phyloP scores from a whole-genome alignment of 2,888 invertebrate species.

The Plusia festucae region DNA sequence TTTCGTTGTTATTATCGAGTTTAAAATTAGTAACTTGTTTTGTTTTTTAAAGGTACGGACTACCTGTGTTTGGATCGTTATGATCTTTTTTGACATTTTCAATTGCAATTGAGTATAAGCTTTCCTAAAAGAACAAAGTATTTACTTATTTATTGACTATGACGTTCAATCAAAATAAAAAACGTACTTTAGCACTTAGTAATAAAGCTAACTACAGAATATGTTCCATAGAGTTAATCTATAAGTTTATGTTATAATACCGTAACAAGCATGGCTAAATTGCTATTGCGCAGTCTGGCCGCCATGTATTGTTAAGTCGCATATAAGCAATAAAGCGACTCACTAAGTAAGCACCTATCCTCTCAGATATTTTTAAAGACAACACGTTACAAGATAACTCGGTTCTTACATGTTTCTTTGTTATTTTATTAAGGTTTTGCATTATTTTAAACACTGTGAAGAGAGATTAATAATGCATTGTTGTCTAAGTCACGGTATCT shows the following conservation, averaged over 20 bases:
- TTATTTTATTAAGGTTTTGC: not conserved
- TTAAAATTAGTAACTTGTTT: no score
- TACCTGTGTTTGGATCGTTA: no score
- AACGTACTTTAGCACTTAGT: no score
- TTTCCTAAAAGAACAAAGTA: no score
- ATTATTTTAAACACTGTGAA: not conserved
- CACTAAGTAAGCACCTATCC: conserved; percentile 4
- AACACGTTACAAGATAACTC: not conserved
- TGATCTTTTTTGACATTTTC: no score
- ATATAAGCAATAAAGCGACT: not conserved
- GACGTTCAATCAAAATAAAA: no score
- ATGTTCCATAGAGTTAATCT: no score
- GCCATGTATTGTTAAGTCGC: not conserved
- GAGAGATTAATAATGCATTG: not conserved
- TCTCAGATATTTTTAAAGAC: not conserved
- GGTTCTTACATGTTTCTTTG: not conserved
- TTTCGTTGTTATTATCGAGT: no score
- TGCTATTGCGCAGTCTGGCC: not conserved
- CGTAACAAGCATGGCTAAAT: not conserved
- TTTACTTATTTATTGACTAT: no score
- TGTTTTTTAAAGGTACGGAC: no score
- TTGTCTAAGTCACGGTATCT: not conserved
- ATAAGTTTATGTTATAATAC: not conserved
- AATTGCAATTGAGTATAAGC: no score
- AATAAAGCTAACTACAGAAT: not conserved